Evolutionary conservation across 2,113 vertebrate species (phyloP), one percentile per base, ranked within the genome.

Genomic region (Scomber scombrus): DNA sequence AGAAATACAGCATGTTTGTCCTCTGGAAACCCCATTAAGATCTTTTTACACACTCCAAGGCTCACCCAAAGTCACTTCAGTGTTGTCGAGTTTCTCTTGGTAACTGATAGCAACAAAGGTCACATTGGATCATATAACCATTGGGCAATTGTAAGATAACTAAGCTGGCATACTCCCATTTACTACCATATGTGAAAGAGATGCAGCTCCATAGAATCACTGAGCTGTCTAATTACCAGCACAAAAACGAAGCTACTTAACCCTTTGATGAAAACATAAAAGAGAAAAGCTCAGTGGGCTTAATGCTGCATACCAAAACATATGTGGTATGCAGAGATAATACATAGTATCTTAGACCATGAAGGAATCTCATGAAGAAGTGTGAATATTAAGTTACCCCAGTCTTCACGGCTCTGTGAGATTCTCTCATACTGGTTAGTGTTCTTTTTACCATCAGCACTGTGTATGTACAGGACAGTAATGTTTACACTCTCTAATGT

Each of bases 21-120:
- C 62, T 47, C 64, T 43, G 43, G 61, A 64, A 72, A 65, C 34
- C 2, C 34, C 15, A 75, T 9, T 65, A 55, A 69, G 57, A 52
- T 23, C 29, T 70, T 29, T 29, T 2, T 63, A 43, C 56, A 78
- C n/a, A 43, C 51, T 46, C 47, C 34, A 47, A 40, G 54, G 64
- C 71, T 86, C 76, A 62, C 18, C 19, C 3, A 21, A 56, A 45
- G 56, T 71, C 57, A 62, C 56, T 34, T 43, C 15, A 40, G 12
- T 4, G 15, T 68, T 62, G 50, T 47, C 43, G 23, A 70, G 71
- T 69, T 60, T 69, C 74, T 75, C 74, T 75, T 23, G 52, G 70
- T 71, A 81, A 83, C 80, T 26, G 67, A 55, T 58, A 84, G 51
- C 64, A 43, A 47, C 5, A 74, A 73, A 81, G 86, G 76, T 64